Evolutionary conservation across 2,888 invertebrate species (phyloP), one percentile per base, ranked within the genome.

Genomic region (Theristus sp.): DNA sequence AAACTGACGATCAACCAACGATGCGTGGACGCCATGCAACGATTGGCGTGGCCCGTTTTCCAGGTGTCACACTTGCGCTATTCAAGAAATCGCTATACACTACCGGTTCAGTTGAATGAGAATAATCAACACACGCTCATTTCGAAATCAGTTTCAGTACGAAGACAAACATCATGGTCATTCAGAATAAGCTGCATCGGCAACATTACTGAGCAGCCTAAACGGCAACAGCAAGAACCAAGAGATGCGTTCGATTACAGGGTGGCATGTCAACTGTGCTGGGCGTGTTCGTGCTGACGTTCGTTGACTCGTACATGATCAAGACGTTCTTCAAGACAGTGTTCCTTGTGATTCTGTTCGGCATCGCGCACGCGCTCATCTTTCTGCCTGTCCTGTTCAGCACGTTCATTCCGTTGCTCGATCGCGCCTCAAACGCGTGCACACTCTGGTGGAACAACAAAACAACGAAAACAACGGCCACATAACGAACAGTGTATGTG

Each of bases 241-340:
- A n/a, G n/a, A n/a, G n/a, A n/a, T n/a, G n/a, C n/a, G n/a, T n/a
- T n/a, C n/a, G n/a, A n/a, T n/a, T n/a, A n/a, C 27, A 54, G 54
- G 54, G 54, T 27, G 54, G 54, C 13, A 13, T 54, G 26, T 54
- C 54, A 10, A 93, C 91, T 0, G 87, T 93, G 58, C 78, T 93
- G 1, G 91, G 91, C 61, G 84, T 90, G 26, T 79, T 86, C 1
- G 89, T 90, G 0, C 77, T 93, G 2, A 80, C 89, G 2, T 79
- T 91, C 59, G 89, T 91, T 0, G 85, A 89, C 67, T 91, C 90
- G 66, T 93, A 93, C 75, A 89, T 93, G 64, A 91, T 90, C 75
- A 81, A 84, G 30, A 89, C 28, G 24, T 93, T 93, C 81, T 93
- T 93, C 79, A 93, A 91, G 79, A 90, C 91, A 83, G 88, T 93